Evolutionary conservation across 1,140 invertebrate genomes (phyloP).

Genomic region (Drosophila elegans): DNA sequence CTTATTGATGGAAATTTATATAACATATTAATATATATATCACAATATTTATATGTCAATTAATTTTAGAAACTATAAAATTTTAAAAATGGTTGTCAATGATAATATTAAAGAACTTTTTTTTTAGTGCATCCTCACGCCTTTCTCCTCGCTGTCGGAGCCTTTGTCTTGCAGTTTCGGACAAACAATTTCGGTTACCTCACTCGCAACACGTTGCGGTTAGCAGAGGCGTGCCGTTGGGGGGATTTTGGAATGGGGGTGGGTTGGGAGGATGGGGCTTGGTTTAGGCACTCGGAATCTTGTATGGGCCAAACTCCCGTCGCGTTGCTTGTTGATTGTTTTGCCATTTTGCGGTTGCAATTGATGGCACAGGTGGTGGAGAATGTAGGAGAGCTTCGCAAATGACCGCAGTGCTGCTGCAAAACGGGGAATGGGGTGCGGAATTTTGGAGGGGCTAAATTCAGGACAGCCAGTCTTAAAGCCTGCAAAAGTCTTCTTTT

Average conservation of each 20-base stretch:
- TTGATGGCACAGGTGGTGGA: constrained; percentile 46
- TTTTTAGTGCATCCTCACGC: not conserved
- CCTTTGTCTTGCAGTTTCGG: constrained; percentile 41
- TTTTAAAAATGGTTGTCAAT: too few species aligned
- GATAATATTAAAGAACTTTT: not conserved
- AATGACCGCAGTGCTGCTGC: constrained; percentile 30
- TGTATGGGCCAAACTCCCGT: constrained; percentile 49
- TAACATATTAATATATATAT: too few species aligned
- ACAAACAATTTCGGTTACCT: constrained; percentile 44
- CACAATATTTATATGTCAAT: too few species aligned
- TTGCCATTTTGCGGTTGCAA: constrained; percentile 77
- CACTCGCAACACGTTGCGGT: constrained; percentile 48
- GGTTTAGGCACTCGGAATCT: constrained; percentile 31
- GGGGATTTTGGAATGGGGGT: not conserved
- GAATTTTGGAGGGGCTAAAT: not conserved
- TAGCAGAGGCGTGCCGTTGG: constrained; percentile 15
- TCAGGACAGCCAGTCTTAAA: constrained; percentile 31
- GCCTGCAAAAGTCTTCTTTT: constrained; percentile 34
- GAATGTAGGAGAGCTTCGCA: constrained; percentile 18
- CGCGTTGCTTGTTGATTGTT: constrained; percentile 76
- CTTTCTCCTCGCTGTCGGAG: constrained; percentile 9
- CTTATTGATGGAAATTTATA: too few species aligned
- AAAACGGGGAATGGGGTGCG: not conserved
- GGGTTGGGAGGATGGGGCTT: too few species aligned
- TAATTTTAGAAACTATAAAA: too few species aligned